Base-by-base conservation (phyloP, 2,113 vertebrate species). In the Sclerurus mexicanus region DNA sequence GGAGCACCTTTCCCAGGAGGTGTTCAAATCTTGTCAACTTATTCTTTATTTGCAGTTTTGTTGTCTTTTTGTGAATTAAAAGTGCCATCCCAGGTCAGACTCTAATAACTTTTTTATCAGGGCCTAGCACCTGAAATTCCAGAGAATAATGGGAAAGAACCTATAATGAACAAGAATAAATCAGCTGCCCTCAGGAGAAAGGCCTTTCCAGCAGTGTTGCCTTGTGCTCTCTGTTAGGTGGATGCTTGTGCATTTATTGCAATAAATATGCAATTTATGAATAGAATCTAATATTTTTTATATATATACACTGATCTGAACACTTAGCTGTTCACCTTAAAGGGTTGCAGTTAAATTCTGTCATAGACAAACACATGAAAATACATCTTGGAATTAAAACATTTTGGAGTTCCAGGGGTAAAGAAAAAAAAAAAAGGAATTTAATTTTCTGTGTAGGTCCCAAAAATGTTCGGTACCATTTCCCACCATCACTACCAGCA, bases 351-450 rank as follows among this genome's bases (percentile, higher is more conserved):
- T 82, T 78, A 20, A 74, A 10, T 83, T 78, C 20, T 85, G 27
- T 72, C 49, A 13, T 1, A 50, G 22, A 8, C 19, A 14, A 71
- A 49, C 1, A 2, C 19, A 12, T 46, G 6, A 39, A 86, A 62
- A 20, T 42, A 2, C 18, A 5, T 64, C 37, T 50, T 90, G 27
- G 21, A 64, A 56, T 67, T 33, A 64, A 40, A 88, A 52, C 0
- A 0, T 88, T 83, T n/a, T 37, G 20, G 5, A 16, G 18, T 52
- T 75, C 13, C 10, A 27, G 42, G 17, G 21, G n/a, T n/a, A n/a
- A n/a, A n/a, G 8, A 7, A 7, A 10, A 5, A 10, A n/a, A 58
- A 56, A 64, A 62, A n/a, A 0, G 1, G 4, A 35, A 47, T 59
- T 37, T 37, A 8, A 16, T 75, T 69, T 44, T 76, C 40, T 56